A percentile compares a stretch with the other conserved stretches of the same genome.
phyloP scores from a whole-genome alignment of 2,113 vertebrate genomes.

The Leuciscus idus region DNA sequence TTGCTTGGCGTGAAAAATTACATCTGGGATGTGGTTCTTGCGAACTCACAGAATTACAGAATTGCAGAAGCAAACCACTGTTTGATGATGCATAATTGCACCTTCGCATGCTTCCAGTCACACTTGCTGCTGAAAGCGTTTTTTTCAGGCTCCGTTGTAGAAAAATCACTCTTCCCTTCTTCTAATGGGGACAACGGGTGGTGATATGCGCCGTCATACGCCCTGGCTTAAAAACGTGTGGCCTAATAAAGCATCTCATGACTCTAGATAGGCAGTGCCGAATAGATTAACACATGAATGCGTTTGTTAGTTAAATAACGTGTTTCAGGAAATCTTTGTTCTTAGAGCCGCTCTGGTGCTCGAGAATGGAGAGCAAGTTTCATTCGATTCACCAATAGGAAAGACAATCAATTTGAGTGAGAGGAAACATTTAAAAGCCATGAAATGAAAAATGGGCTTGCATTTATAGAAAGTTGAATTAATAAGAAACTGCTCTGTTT shows the following conservation, averaged over 20 bases:
- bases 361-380: constrained; percentile 5
- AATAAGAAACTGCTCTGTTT: constrained; percentile 35
- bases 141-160: too few relatives aligned
- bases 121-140: not conserved
- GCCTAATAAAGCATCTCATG: not conserved
- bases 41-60: not conserved
- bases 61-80: not conserved
- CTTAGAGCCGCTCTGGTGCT: constrained; percentile 11
- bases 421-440: constrained; percentile 49
- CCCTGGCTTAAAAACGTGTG: not conserved
- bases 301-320: constrained; percentile 52
- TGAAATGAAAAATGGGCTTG: constrained; percentile 53
- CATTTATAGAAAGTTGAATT: constrained; percentile 34
- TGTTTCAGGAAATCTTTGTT: constrained; percentile 5
- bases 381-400: constrained; percentile 33
- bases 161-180: not conserved
- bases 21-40: not conserved
- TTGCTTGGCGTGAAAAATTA: not conserved
- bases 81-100: not conserved
- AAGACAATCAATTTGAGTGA: constrained; percentile 47
- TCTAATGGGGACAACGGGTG: not conserved
- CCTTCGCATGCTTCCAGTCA: not conserved
- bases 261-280: not conserved
- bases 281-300: constrained; percentile 55
- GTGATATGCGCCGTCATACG: not conserved